Base-by-base conservation (phyloP, 2,888 invertebrate genomes). In the Tachina lurida region DNA sequence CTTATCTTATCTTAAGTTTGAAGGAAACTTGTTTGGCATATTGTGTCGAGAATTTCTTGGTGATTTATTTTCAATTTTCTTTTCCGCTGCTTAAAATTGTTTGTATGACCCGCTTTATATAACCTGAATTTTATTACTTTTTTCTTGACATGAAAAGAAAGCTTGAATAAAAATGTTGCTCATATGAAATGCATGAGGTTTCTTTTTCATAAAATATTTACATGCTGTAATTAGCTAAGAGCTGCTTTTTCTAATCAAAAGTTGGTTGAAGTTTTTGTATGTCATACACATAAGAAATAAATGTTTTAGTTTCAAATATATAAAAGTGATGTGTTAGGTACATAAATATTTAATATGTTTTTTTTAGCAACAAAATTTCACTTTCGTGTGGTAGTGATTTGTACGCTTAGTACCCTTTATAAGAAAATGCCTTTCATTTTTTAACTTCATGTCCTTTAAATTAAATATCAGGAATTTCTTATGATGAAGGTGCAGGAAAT, bases 41-140 rank as follows among this genome's bases (percentile, higher is more conserved):
- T 49, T 43, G 43, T 39, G n/a, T 17, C 19, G 49, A 13, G 17
- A 39, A 62, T 49, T 74, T 70, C 62, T 81, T 81, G 5, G 41
- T 70, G 54, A 54, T 54, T 52, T 22, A 17, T 63, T 54, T 63
- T 17, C 10, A 58, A 19, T 41, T 54, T 54, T 65, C 56, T 71
- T 62, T 17, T 45, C 9, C 10, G 5, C 22, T 47, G 49, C 43
- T 74, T 43, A 15, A 22, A 15, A 10, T 15, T 58, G 56, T 74
- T 81, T 70, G 54, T 45, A 54, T 77, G 58, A 71, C 76, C 82
- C 45, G 82, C 71, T 83, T 83, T 76, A 58, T 19, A 71, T 83
- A 83, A 71, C 76, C 82, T 65, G 22, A 63, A 77, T 83, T 77
- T 82, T 65, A 2, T 3, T n/a, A 2, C 45, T 45, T 47, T 60